These are phyloP conservation scores for Cosmorhoe ocellata DNA, from an alignment of 2,888 invertebrate genomes.

Conservation along the genomic window DNA sequence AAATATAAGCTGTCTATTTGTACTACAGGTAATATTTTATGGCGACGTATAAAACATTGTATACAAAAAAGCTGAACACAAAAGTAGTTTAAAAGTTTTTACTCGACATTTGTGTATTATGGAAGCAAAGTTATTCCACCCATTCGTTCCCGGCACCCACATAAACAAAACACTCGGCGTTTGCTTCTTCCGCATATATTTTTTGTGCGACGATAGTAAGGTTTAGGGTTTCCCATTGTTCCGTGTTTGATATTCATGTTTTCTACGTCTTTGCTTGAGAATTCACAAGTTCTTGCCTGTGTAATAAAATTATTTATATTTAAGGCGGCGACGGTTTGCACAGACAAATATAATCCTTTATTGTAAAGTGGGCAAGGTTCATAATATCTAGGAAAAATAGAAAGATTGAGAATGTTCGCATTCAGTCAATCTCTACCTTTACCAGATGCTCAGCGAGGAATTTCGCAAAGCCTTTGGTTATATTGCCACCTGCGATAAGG, in stretches of 20 bases:
- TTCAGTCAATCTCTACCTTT: constrained; percentile 26
- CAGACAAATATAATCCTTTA: neutral
- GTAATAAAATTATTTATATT: constrained; percentile 49
- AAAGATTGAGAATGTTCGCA: constrained; percentile 13
- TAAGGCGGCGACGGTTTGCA: constrained; percentile 1
- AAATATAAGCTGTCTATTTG: too few species aligned
- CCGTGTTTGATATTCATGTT: constrained; percentile 35
- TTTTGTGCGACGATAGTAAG: constrained; percentile 33
- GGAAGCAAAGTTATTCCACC: constrained; percentile 35
- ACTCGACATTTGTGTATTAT: constrained; percentile 32
- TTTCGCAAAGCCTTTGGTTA: constrained; percentile 57
- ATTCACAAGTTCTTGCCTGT: constrained; percentile 43
- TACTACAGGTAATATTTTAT: constrained; percentile 1
- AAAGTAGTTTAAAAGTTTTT: constrained; percentile 31
- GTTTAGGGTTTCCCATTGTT: constrained; percentile 30
- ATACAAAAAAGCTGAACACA: constrained; percentile 22
- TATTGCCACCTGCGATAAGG: constrained; percentile 63
- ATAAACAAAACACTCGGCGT: constrained; percentile 34
- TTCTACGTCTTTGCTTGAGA: constrained; percentile 30
- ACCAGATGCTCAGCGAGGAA: constrained; percentile 45
- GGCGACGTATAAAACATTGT: constrained; percentile 12
- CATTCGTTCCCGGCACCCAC: constrained; percentile 29
- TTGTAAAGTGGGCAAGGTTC: constrained; percentile 1
- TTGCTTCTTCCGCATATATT: constrained; percentile 32
- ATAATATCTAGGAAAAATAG: constrained; percentile 1